These are phyloP conservation scores for Perca fluviatilis DNA, from an alignment of 2,113 vertebrate species.

Conservation along the genomic window DNA sequence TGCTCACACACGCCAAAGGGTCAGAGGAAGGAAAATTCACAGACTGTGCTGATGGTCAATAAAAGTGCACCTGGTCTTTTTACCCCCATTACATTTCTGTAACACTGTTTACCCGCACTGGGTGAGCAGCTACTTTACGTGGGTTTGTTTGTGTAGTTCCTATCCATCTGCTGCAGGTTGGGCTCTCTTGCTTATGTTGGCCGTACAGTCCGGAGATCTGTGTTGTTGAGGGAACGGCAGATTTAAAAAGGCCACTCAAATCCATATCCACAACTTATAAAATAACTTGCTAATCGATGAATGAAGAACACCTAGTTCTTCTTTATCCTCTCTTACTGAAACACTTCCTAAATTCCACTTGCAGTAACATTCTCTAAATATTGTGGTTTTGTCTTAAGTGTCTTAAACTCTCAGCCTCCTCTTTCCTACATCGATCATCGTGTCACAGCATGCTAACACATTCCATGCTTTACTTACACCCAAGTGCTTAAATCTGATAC, in stretches of 20 bases:
- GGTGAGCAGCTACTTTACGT: not conserved
- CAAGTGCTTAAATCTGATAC: constrained; percentile 62
- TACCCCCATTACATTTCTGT: not conserved
- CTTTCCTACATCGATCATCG: constrained; percentile 40
- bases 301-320: constrained; percentile 1
- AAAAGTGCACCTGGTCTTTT: constrained; percentile 42
- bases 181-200: constrained; percentile 20
- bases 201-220: not conserved
- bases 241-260: constrained; percentile 15
- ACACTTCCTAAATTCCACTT: constrained; percentile 25
- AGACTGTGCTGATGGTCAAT: constrained; percentile 10
- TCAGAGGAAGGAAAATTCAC: constrained; percentile 7
- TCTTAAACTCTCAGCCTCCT: constrained; percentile 27
- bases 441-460: constrained; percentile 63
- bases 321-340: not conserved
- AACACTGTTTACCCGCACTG: not conserved
- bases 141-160: constrained; percentile 1
- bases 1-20: not conserved
- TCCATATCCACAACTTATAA: not conserved
- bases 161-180: constrained; percentile 10
- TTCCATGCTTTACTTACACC: constrained; percentile 51
- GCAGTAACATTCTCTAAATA: constrained; percentile 33
- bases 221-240: not conserved
- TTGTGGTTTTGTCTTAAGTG: constrained; percentile 16
- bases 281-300: not conserved